These are phyloP conservation scores for Mesodorylaimus sp. DNA, from an alignment of 2,888 invertebrate species.

Conservation along the genomic window DNA sequence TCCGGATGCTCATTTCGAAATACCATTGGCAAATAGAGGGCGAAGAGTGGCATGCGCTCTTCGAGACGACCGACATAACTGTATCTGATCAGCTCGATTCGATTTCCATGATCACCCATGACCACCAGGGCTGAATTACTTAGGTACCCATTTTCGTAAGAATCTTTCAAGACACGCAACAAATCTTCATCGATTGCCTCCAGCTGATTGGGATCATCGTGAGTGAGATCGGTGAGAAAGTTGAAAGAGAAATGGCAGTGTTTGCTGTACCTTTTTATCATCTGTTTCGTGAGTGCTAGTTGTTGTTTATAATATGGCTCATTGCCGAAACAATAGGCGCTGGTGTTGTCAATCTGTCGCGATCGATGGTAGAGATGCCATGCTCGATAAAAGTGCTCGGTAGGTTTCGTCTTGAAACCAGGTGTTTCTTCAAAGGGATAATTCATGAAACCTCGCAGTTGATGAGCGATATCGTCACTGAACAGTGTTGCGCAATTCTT, in stretches of 20 bases:
- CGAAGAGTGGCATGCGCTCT: slow-evolving; percentile 63
- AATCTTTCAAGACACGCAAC: slow-evolving; percentile 16
- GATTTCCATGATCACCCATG: slow-evolving; percentile 33
- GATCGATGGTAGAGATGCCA: slow-evolving; percentile 20
- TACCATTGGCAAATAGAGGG: slow-evolving; percentile 51
- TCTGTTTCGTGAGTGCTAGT: slow-evolving; percentile 49
- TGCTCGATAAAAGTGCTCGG: slow-evolving; percentile 63
- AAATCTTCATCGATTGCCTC: slow-evolving; percentile 48
- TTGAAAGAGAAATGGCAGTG: slow-evolving; percentile 58
- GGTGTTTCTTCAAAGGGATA: slow-evolving; percentile 42
- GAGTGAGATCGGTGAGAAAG: slow-evolving; percentile 63
- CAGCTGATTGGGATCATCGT: slow-evolving; percentile 63
- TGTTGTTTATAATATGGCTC: slow-evolving; percentile 50
- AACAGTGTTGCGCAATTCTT: slow-evolving; percentile 54
- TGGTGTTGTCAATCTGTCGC: slow-evolving; percentile 16
- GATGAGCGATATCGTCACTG: slow-evolving; percentile 58
- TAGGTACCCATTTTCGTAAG: not conserved
- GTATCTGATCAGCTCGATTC: slow-evolving; percentile 29
- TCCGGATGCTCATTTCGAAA: slow-evolving; percentile 45
- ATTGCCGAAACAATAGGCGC: slow-evolving; percentile 54
- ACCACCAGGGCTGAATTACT: slow-evolving; percentile 17
- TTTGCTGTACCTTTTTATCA: slow-evolving; percentile 42
- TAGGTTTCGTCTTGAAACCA: slow-evolving; percentile 59
- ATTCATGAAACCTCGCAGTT: slow-evolving; percentile 52
- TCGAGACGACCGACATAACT: slow-evolving; percentile 49